These are phyloP conservation scores for Paralichthys olivaceus DNA, from an alignment of 2,113 vertebrate genomes.

Conservation along the genomic window DNA sequence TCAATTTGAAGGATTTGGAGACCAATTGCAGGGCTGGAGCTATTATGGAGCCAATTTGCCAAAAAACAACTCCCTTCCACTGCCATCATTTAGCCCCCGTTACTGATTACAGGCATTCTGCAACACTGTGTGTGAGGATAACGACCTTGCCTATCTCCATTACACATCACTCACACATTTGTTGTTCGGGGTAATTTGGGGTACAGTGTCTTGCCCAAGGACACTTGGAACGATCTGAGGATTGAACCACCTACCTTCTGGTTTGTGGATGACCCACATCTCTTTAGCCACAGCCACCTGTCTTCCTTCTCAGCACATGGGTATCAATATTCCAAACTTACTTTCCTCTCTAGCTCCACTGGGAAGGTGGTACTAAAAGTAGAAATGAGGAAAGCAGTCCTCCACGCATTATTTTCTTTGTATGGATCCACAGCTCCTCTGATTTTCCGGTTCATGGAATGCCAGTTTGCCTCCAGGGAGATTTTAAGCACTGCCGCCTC, in stretches of 20 bases:
- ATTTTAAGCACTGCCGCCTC: background rate
- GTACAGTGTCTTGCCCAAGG: too few relatives aligned
- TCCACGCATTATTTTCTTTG: background rate
- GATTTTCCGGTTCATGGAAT: slow-evolving; percentile 3
- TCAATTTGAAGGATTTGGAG: background rate
- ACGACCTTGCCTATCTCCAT: background rate
- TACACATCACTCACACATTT: too few relatives aligned
- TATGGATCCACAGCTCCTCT: background rate
- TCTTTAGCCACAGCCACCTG: background rate
- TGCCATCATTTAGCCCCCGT: too few relatives aligned
- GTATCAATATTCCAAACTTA: background rate
- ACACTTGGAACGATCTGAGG: too few relatives aligned
- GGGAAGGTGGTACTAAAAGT: background rate
- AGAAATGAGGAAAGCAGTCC: background rate
- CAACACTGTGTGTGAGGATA: background rate
- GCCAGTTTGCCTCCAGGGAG: background rate
- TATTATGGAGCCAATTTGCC: too few relatives aligned
- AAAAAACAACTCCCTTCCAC: too few relatives aligned
- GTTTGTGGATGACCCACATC: background rate
- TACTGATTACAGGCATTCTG: background rate
- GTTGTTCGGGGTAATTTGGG: too few relatives aligned
- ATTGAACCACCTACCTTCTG: too few relatives aligned
- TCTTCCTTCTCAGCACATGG: background rate
- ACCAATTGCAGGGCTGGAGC: background rate
- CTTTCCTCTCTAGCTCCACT: background rate